phyloP scores from a whole-genome alignment of 2,888 invertebrate species.

The Pseudococcus longispinus region DNA sequence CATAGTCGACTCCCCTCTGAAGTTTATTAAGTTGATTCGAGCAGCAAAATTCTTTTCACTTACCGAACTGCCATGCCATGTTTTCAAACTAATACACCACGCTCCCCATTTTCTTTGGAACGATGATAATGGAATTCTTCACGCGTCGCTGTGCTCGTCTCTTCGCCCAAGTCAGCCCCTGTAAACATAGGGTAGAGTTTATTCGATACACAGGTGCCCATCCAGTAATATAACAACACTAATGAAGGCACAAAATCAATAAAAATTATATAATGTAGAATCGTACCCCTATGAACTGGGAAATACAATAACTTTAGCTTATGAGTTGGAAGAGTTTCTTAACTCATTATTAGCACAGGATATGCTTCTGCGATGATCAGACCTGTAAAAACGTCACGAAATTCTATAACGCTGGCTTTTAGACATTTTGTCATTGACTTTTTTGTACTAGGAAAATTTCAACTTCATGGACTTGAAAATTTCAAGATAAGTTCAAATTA shows the following conservation, averaged over 20 bases:
- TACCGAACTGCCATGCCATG: neutral
- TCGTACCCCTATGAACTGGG: neutral
- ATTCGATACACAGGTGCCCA: neutral
- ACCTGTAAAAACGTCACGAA: too few relatives aligned
- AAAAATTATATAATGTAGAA: neutral
- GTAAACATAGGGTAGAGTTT: conserved; percentile 1
- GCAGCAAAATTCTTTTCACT: neutral
- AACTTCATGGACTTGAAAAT: too few relatives aligned
- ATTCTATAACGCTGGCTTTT: too few relatives aligned
- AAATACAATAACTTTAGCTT: neutral
- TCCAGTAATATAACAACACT: neutral
- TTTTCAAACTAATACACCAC: neutral
- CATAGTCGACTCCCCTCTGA: neutral
- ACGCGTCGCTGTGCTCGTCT: neutral
- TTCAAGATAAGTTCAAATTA: too few relatives aligned
- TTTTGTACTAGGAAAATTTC: too few relatives aligned
- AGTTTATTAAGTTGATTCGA: neutral
- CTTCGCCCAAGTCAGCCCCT: neutral
- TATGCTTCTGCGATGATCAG: too few relatives aligned
- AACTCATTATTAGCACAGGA: too few relatives aligned
- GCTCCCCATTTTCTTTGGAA: neutral
- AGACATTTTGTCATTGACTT: too few relatives aligned
- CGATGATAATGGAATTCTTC: neutral
- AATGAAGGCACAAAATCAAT: neutral
- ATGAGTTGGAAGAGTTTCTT: neutral